These are phyloP conservation scores for Acropora tenuis DNA, from an alignment of 64 coral and sea anemone species.

Conservation along the genomic window DNA sequence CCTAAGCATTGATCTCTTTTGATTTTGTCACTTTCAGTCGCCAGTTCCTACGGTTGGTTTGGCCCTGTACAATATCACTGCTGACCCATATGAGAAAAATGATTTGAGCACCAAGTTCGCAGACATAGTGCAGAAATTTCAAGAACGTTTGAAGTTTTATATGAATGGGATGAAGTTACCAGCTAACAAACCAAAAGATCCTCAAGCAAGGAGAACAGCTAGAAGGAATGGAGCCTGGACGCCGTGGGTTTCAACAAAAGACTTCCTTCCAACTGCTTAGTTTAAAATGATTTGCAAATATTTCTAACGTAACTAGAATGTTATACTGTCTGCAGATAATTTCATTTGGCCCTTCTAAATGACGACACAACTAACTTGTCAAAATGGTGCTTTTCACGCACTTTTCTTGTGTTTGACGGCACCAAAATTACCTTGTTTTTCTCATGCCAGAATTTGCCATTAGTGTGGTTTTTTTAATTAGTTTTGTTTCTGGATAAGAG, in stretches of 20 bases:
- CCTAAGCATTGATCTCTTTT: background rate
- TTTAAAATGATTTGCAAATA: no score
- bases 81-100: conserved; percentile 70
- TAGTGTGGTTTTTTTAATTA: no score
- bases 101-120: conserved; percentile 51
- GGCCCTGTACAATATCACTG: conserved; percentile 62
- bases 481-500: no score
- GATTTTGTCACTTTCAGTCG: background rate
- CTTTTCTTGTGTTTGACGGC: no score
- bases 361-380: no score
- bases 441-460: no score
- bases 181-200: conserved; percentile 50
- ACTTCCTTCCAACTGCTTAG: background rate
- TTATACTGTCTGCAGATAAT: no score
- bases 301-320: background rate
- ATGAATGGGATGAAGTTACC: conserved; percentile 31
- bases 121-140: conserved; percentile 42
- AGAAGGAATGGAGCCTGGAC: conserved; percentile 53
- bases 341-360: no score
- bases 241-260: conserved; percentile 35
- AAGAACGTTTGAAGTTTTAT: conserved; percentile 58
- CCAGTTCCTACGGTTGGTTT: conserved; percentile 14
- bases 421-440: no score
- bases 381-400: no score
- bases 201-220: conserved; percentile 30